Evolutionary conservation across 2,797 vertebrate genomes (phyloP).

Genomic region (Esox lucius): DNA sequence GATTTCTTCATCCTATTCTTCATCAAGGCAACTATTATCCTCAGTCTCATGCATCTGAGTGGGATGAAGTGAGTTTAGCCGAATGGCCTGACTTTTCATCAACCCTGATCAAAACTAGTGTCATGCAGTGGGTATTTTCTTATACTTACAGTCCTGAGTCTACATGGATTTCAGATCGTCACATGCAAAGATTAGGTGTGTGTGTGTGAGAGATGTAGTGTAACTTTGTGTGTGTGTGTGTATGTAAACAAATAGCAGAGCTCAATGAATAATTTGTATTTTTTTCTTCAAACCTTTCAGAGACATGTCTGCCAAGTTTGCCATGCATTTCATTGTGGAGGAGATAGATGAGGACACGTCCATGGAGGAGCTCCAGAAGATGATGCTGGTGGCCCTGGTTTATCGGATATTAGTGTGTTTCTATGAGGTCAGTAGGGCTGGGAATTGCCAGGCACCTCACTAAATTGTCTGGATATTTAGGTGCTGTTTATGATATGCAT

Average conservation of each 20-base stretch:
- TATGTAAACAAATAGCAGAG: not conserved
- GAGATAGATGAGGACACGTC: conserved; percentile 98
- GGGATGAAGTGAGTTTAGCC: conserved; percentile 88
- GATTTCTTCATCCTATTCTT: conserved; percentile 99
- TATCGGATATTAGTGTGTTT: conserved; percentile 96
- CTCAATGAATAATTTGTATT: not conserved
- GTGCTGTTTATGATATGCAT: not conserved
- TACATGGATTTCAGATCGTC: not conserved
- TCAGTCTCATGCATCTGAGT: conserved; percentile 96
- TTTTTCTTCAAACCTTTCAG: conserved; percentile 63
- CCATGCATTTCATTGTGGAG: conserved; percentile 99
- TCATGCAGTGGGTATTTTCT: not conserved
- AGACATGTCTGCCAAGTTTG: conserved; percentile 97
- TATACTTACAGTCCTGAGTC: not conserved
- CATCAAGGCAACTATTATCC: conserved; percentile 94
- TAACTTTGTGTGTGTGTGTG: not conserved
- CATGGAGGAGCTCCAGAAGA: conserved; percentile 98
- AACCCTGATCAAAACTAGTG: not conserved
- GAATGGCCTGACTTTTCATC: not conserved
- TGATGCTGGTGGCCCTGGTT: conserved; percentile 97
- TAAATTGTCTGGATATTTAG: not conserved
- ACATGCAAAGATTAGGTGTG: not conserved
- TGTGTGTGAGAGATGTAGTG: not conserved
- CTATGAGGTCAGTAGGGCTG: conserved; percentile 86
- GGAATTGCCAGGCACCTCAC: too few species aligned